These are phyloP conservation scores for Champsocephalus gunnari DNA, from an alignment of 2,797 vertebrate species.

Conservation along the genomic window DNA sequence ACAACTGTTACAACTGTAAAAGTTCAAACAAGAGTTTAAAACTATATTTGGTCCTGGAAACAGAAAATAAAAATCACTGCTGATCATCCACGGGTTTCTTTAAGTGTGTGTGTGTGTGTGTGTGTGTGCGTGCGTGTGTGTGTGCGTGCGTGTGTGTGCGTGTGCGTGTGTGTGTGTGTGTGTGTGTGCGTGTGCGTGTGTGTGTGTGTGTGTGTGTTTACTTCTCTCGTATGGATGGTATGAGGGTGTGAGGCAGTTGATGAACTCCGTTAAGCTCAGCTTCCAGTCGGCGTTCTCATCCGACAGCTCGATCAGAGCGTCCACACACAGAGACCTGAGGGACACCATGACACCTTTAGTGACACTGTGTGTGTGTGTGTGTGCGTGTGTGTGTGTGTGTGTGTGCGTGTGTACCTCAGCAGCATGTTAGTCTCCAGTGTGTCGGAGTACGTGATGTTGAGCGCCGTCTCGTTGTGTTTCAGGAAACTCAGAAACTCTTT, in stretches of 20 bases:
- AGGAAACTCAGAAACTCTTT: slow-evolving; percentile 92
- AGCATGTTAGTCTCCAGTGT: slow-evolving; percentile 89
- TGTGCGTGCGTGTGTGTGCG: too few species aligned
- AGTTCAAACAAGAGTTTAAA: too few species aligned
- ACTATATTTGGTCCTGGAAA: not conserved
- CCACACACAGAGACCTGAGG: slow-evolving; percentile 91
- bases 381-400: slow-evolving; percentile 9
- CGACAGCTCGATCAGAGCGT: slow-evolving; percentile 94
- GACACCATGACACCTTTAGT: too few species aligned
- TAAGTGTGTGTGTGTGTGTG: too few species aligned
- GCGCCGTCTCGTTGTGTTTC: slow-evolving; percentile 90
- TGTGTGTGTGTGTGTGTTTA: slow-evolving; percentile 65
- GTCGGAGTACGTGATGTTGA: slow-evolving; percentile 89
- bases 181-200: too few species aligned
- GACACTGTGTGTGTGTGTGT: too few species aligned
- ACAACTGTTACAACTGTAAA: not conserved
- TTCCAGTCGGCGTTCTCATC: slow-evolving; percentile 97
- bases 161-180: not conserved
- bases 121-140: too few species aligned
- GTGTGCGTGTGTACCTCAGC: slow-evolving; percentile 82
- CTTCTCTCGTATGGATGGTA: slow-evolving; percentile 93
- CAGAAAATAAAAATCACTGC: not conserved
- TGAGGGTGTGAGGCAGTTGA: slow-evolving; percentile 91
- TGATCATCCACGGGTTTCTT: not conserved
- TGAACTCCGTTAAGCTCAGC: slow-evolving; percentile 92